Percentiles rank a stretch among this genome's conserved stretches.
Conservation (phyloP, 2,888 invertebrate species). For the Apantesis nais region DNA sequence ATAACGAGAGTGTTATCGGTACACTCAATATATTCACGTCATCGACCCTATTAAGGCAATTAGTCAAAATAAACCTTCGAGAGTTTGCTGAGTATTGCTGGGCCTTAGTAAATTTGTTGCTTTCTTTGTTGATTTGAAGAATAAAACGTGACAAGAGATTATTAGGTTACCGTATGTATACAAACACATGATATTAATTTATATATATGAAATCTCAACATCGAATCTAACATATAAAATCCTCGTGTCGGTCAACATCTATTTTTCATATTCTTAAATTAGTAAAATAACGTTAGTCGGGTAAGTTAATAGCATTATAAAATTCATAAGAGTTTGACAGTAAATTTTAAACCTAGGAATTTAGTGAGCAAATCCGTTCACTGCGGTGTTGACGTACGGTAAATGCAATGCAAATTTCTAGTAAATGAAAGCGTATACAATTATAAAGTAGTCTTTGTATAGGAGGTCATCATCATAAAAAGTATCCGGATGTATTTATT, state of each 20-base stretch:
- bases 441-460: background rate
- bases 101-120: background rate
- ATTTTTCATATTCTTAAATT: too few species aligned
- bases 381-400: too few species aligned
- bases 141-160: background rate
- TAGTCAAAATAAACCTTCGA: conserved; percentile 6
- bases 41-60: conserved; percentile 48
- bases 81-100: background rate
- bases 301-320: too few species aligned
- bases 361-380: background rate
- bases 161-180: background rate
- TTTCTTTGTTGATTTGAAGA: conserved; percentile 4
- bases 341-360: background rate
- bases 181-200: background rate
- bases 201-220: background rate
- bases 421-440: background rate
- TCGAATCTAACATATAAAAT: too few species aligned
- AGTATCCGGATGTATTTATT: background rate
- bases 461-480: background rate
- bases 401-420: background rate
- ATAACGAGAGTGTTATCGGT: conserved; percentile 34
- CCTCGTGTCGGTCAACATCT: too few species aligned
- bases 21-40: conserved; percentile 17
- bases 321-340: background rate
- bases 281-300: too few species aligned